Percentiles rank a stretch among this genome's conserved stretches.
These are phyloP conservation scores for Mustela nigripes DNA, from an alignment of 2,113 vertebrate species.

Conservation along the genomic window DNA sequence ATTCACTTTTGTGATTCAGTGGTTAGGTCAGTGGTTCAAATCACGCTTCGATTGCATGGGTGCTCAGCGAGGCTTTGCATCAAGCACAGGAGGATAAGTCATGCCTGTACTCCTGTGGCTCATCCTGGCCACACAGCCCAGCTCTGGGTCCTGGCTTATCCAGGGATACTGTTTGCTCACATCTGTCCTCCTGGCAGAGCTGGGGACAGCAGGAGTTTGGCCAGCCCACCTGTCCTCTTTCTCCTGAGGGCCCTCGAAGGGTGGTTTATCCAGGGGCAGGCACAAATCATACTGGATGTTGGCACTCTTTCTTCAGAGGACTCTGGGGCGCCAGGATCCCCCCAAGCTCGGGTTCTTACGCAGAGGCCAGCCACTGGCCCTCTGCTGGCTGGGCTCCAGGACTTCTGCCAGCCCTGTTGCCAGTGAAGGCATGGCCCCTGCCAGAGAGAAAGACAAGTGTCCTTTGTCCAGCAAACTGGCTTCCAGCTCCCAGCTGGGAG, in stretches of 20 bases:
- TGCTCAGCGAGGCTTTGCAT: not conserved
- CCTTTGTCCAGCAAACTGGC: not conserved
- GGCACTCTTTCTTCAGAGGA: not conserved
- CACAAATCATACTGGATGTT: fast-evolving
- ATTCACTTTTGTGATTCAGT: not conserved
- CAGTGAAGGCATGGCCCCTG: not conserved
- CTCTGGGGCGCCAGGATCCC: not conserved
- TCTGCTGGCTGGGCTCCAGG: not conserved
- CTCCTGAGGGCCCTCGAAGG: not conserved
- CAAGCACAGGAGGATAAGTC: not conserved
- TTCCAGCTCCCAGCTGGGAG: not conserved
- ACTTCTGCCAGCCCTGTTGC: not conserved
- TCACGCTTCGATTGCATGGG: too few species aligned
- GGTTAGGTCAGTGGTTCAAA: not conserved
- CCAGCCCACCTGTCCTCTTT: not conserved
- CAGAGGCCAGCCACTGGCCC: not conserved
- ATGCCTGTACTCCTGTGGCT: not conserved
- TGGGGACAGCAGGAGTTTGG: too few species aligned
- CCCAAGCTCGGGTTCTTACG: too few species aligned
- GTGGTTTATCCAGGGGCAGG: not conserved
- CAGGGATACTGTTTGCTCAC: not conserved
- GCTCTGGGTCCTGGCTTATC: not conserved
- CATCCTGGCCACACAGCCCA: fast-evolving
- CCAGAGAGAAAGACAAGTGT: not conserved
- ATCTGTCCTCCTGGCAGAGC: not conserved